These are phyloP conservation scores for Amphipoea oculea DNA, from an alignment of 2,888 invertebrate species.

Conservation along the genomic window DNA sequence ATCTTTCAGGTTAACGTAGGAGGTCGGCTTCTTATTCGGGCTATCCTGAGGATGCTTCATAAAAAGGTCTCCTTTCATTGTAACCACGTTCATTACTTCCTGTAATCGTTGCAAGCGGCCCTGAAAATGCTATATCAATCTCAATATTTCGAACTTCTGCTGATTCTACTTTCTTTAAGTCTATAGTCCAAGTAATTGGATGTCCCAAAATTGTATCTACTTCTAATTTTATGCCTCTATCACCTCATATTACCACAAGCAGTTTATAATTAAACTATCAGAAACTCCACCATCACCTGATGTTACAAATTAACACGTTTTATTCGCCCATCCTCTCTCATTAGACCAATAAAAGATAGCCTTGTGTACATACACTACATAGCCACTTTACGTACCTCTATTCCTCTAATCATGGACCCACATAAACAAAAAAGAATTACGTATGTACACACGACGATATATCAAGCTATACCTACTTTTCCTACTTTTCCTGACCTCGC, in stretches of 20 bases:
- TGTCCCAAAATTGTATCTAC: neutral
- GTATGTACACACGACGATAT: neutral
- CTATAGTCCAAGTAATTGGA: neutral
- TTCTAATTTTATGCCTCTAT: neutral
- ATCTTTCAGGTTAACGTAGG: neutral
- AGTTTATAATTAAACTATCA: no score
- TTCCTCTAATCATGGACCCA: constrained; percentile 38
- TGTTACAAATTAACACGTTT: constrained; percentile 33
- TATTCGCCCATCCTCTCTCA: constrained; percentile 22
- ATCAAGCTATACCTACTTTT: neutral
- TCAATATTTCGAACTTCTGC: no score
- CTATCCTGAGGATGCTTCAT: neutral
- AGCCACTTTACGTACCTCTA: constrained; percentile 10
- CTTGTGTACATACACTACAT: constrained; percentile 17
- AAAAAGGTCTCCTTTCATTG: no score
- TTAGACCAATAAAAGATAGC: constrained; percentile 33
- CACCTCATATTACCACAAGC: neutral
- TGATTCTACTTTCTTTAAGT: no score
- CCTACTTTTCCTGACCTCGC: neutral
- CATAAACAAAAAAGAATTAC: constrained; percentile 30
- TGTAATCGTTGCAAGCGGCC: neutral
- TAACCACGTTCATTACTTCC: neutral
- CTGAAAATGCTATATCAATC: neutral
- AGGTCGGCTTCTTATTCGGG: no score
- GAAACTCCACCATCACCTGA: neutral